Base-by-base conservation (phyloP, 2,113 vertebrate species). In the Clarias magur region DNA sequence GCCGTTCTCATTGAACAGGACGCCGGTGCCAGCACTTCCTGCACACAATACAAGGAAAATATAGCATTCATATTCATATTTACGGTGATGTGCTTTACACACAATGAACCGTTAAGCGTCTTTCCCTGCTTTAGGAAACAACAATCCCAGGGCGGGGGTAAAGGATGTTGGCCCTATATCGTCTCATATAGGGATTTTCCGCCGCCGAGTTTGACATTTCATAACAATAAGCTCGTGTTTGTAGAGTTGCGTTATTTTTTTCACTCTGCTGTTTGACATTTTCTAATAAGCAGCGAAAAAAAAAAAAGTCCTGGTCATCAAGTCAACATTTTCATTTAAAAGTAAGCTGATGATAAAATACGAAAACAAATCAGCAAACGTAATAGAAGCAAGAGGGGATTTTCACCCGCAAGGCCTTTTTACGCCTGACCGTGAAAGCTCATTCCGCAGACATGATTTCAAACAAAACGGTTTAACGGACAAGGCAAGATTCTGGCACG, bases 1-100 rank as follows among this genome's bases (percentile, higher is more conserved):
- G 2, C 97, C 97, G 0, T 98, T 97, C 93, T 97, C 97, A 0
- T 98, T 99, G 92, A 99, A 99, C 90, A 96, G 92, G 84, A 99
- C 97, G 0, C 95, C 95, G 0, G 97, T 99, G 2, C 97, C 97
- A 0, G 97, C 97, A 0, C 97, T 98, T 85, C 97, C 97, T 98
- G 93, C 1, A 15, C 34, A 82, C 16, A 73, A 79, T 30, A 90
- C 25, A 34, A 48, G 13, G 56, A 86, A 80, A 56, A 75, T 38
- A 3, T 11, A 63, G 34, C 2, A 72, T 63, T 63, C 12, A 79
- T 27, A 57, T 63, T 83, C 17, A 79, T 27, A 57, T 63, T 83
- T 76, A 60, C 68, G 68, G 59, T 19, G 38, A 76, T 76, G 59
- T 19, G 48, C 53, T 82, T 75, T 76, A 65, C n/a, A 42, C 56